Base-by-base conservation (phyloP, 2,888 invertebrate species). In the Aspidiotus destructor region DNA sequence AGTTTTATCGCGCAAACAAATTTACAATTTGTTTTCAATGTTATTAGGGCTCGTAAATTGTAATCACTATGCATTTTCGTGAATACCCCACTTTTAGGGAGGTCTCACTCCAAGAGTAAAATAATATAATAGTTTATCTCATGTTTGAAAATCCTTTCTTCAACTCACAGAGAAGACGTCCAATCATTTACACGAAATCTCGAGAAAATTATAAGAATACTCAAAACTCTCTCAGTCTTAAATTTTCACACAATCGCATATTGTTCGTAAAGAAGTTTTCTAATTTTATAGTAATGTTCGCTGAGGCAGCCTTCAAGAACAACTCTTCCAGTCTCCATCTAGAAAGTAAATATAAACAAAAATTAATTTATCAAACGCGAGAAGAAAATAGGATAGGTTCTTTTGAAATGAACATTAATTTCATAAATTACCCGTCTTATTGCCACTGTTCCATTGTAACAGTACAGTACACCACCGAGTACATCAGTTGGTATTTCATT, bases 211-310 rank as follows among this genome's bases (percentile, higher is more conserved):
- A 5, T 28, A 28, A 5, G 28, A 28, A 28, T 3, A 28, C 28
- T 28, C 28, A 28, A n/a, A 28, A 28, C 28, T 28, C 1, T 28
- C 5, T 28, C 28, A 28, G 28, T 28, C 28, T 28, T 5, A 28
- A 28, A 28, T 28, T 28, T 28, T 58, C 28, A 69, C 7, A 69
- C 53, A 41, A 69, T 69, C 17, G 69, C 62, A 41, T 69, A 99
- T 77, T 99, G 97, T 72, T 92, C 89, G 77, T 99, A 99, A 42
- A 99, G 80, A 52, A 97, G 79, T 74, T 93, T 91, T 69, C 96
- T 83, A 60, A 99, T 89, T 82, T 85, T 88, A 79, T 89, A 99
- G 78, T 95, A 99, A 73, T 98, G 96, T 74, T 95, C 93, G 8
- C 93, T 92, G 0, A 96, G 80, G 69, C 91, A 89, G 0, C 99